phyloP scores from a whole-genome alignment of 2,797 vertebrate genomes.

The Rousettus madagascariensis region DNA sequence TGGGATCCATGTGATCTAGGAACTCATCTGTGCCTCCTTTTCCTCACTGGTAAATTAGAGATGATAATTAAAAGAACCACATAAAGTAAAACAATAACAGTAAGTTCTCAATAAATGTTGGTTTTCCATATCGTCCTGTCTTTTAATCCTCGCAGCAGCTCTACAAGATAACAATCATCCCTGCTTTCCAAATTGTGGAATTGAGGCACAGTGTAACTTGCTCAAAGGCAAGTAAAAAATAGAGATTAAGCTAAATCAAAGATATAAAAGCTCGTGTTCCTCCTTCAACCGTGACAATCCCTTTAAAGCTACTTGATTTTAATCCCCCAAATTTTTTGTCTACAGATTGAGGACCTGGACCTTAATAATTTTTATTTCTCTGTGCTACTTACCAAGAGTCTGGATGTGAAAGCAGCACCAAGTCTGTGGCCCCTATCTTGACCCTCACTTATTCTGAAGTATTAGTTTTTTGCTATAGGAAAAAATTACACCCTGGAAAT shows the following conservation, averaged over 20 bases:
- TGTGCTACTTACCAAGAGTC: not conserved
- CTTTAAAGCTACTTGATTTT: not conserved
- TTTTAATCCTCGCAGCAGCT: not conserved
- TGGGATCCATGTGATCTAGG: not conserved
- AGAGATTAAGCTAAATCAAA: not conserved
- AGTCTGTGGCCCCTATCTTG: too few relatives aligned
- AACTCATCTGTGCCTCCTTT: not conserved
- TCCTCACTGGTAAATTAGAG: not conserved
- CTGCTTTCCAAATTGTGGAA: not conserved
- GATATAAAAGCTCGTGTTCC: not conserved
- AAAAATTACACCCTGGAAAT: not conserved
- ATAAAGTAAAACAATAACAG: not conserved
- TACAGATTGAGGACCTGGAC: not conserved
- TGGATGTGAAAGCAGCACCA: not conserved
- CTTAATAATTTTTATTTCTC: not conserved
- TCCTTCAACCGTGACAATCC: not conserved
- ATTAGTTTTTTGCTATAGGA: not conserved
- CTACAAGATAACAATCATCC: not conserved
- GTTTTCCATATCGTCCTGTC: not conserved
- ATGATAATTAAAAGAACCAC: not conserved
- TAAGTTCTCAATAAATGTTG: not conserved
- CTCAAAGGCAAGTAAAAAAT: not conserved
- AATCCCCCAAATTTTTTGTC: not conserved
- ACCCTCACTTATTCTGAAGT: not conserved
- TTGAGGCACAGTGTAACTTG: not conserved